phyloP scores from a whole-genome alignment of 1,140 invertebrate genomes.

The Drosophila punjabiensis region DNA sequence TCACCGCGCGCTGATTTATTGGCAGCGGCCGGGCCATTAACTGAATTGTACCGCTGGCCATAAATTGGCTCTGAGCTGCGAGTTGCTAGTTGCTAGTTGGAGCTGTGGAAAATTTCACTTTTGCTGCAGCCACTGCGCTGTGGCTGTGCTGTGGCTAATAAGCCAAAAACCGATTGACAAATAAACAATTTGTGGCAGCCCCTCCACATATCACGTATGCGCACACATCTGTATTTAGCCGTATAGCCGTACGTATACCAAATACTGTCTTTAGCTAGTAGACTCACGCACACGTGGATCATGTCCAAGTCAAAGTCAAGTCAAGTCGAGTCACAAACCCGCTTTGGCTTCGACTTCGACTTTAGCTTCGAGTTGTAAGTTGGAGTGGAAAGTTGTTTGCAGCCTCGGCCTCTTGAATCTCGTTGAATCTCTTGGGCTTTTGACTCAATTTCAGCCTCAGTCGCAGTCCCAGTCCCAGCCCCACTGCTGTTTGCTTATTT shows the following conservation, averaged over 20 bases:
- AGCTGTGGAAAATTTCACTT: slow-evolving; percentile 76
- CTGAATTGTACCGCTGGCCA: slow-evolving; percentile 41
- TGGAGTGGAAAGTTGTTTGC: slow-evolving; percentile 77
- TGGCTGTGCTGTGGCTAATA: slow-evolving; percentile 61
- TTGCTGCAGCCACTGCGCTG: slow-evolving; percentile 38
- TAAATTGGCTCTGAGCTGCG: slow-evolving; percentile 25
- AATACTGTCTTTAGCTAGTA: slow-evolving; percentile 27
- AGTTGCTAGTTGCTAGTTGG: background rate
- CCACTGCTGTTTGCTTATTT: slow-evolving; percentile 63
- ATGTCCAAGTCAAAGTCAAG: slow-evolving; percentile 70
- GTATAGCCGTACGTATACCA: slow-evolving; percentile 27
- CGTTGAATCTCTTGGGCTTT: slow-evolving; percentile 74
- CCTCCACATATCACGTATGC: slow-evolving; percentile 31
- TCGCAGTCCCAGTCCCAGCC: slow-evolving; percentile 25
- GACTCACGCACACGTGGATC: slow-evolving; percentile 67
- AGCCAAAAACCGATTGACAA: slow-evolving; percentile 75
- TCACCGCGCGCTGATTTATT: slow-evolving; percentile 50
- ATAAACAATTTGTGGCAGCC: slow-evolving; percentile 76
- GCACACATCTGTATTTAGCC: slow-evolving; percentile 16
- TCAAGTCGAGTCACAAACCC: slow-evolving; percentile 60
- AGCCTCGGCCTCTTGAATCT: slow-evolving; percentile 54
- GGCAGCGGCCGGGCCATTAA: slow-evolving; percentile 50
- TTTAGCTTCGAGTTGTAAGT: slow-evolving; percentile 32
- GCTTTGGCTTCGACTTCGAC: slow-evolving; percentile 39
- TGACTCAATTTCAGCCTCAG: slow-evolving; percentile 73